Evolutionary conservation across 2,888 invertebrate species (phyloP).

Genomic region (Rhagophthalmus giganteus): DNA sequence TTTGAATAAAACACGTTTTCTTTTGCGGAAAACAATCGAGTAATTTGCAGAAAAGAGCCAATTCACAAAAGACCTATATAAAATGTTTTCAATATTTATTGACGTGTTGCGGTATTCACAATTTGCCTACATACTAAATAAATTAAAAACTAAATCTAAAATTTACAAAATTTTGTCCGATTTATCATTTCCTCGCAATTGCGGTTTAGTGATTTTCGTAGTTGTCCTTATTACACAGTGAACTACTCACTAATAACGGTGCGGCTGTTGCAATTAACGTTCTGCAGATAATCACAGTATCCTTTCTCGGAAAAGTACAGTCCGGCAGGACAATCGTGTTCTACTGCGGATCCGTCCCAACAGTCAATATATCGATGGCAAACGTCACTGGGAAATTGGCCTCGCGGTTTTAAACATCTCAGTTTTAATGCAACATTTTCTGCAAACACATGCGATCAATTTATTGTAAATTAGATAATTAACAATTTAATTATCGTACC

Average conservation of each 20-base stretch:
- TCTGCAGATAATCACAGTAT: constrained; percentile 67
- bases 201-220: too few relatives aligned
- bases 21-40: too few relatives aligned
- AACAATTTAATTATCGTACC: too few relatives aligned
- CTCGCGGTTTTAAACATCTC: constrained; percentile 58
- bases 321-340: constrained; percentile 67
- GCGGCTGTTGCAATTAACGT: constrained; percentile 65
- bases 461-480: neutral
- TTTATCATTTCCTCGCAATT: too few relatives aligned
- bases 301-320: constrained; percentile 63
- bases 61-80: too few relatives aligned
- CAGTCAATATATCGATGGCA: constrained; percentile 71
- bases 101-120: too few relatives aligned
- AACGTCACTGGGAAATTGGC: constrained; percentile 65
- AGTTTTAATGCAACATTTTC: constrained; percentile 33
- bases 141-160: neutral
- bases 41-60: too few relatives aligned
- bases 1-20: too few relatives aligned
- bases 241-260: constrained; percentile 41
- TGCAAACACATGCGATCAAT: constrained; percentile 7
- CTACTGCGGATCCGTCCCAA: constrained; percentile 70
- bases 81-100: too few relatives aligned
- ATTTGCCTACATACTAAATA: constrained; percentile 1
- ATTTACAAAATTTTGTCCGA: too few relatives aligned
- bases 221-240: too few relatives aligned